phyloP scores from a whole-genome alignment of 2,113 vertebrate species.

The Odontesthes bonariensis region DNA sequence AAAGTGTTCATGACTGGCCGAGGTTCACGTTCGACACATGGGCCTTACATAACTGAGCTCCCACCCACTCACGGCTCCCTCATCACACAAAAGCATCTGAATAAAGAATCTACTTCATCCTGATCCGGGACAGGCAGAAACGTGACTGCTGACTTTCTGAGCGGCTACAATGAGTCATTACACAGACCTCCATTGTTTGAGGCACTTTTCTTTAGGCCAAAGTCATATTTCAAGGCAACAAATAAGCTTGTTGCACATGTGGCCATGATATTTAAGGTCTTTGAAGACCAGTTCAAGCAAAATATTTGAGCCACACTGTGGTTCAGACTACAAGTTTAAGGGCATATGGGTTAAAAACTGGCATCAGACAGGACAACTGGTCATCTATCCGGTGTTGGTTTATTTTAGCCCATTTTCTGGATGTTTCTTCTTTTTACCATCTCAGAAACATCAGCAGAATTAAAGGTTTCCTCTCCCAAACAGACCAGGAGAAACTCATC shows the following conservation, averaged over 20 bases:
- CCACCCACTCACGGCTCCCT: slow-evolving; percentile 14
- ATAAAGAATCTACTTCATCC: slow-evolving; percentile 32
- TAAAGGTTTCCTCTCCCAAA: no score
- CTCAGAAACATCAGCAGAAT: no score
- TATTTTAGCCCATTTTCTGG: no score
- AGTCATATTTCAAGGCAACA: background rate
- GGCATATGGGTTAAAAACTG: background rate
- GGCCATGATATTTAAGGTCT: background rate
- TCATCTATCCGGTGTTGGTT: no score
- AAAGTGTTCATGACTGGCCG: slow-evolving; percentile 37
- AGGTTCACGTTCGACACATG: slow-evolving; percentile 35
- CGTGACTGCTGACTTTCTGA: background rate
- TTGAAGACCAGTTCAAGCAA: background rate
- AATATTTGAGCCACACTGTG: background rate
- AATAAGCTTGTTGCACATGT: background rate
- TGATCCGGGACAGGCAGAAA: slow-evolving; percentile 31
- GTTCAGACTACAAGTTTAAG: background rate
- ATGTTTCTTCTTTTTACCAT: no score
- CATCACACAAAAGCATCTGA: slow-evolving; percentile 61
- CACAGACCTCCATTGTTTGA: background rate
- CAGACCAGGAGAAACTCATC: no score
- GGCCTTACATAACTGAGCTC: slow-evolving; percentile 53
- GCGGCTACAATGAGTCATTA: background rate
- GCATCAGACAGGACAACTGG: no score
- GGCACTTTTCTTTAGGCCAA: background rate